Base-by-base conservation (phyloP, 1,140 invertebrate genomes). In the Atta colombica region DNA sequence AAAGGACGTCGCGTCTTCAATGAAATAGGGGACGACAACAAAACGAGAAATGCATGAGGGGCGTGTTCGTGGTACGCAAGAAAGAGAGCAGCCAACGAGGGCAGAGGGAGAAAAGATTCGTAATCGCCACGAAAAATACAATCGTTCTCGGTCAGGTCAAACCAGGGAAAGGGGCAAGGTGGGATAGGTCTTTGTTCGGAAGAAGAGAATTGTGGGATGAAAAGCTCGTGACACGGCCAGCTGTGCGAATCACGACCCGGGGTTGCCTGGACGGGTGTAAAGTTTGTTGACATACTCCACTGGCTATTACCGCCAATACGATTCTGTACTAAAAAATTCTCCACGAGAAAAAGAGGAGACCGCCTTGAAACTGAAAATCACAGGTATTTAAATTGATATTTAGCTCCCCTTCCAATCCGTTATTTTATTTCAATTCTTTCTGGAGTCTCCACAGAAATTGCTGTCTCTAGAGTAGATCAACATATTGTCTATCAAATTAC, bases 201-300 rank as follows among this genome's bases (percentile, higher is more conserved):
- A 88, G 88, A 87, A 80, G 80, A 78, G 58, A 88, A 85, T 55
- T 68, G 58, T 65, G 45, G 85, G 78, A 74, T 69, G 82, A 74
- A 87, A 91, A 91, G 90, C 86, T 89, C 82, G 87, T 89, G 91
- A 92, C 90, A 89, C 86, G 85, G 85, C 91, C 93, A 93, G 92
- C 91, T 93, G 92, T 91, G 87, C 86, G 78, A 86, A 85, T 92
- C 85, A 87, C 89, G 84, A 53, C 16, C n/a, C 63, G 55, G 71
- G 68, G 58, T 74, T 31, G 85, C 31, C 75, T 49, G 31, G 85
- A 87, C 88, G 87, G 86, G 87, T 82, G 86, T 77, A 90, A 82
- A 60, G 77, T 87, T 91, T 93, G 91, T 91, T 89, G 90, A 90
- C 85, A 89, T 68, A 82, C 84, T 86, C 71, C 49, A 65, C 18